Evolutionary conservation across 1,140 invertebrate species (phyloP).

Genomic region (Philotrypesis tridentata): DNA sequence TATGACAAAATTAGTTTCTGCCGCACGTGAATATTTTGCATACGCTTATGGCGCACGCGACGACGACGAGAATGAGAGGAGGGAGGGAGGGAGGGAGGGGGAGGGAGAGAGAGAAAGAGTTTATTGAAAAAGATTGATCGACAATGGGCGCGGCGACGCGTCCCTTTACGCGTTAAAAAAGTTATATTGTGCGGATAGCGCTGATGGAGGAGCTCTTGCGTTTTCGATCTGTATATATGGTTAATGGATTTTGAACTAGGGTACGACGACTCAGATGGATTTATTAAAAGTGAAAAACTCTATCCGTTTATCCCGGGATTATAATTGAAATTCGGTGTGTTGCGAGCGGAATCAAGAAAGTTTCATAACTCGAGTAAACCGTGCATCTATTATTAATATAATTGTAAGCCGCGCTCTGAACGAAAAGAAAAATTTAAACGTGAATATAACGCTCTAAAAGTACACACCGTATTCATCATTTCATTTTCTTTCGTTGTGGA

Average conservation of each 20-base stretch:
- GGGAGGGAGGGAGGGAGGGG: too few relatives aligned
- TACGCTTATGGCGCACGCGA: background rate
- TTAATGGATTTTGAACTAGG: background rate
- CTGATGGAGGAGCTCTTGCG: background rate
- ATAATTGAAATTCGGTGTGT: background rate
- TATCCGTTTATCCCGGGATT: background rate
- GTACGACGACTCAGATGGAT: too few relatives aligned
- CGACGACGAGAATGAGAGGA: background rate
- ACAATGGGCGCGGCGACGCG: background rate
- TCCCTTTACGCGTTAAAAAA: background rate
- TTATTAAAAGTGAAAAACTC: background rate
- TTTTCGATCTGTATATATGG: background rate
- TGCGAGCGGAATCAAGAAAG: background rate
- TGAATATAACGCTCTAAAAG: too few relatives aligned
- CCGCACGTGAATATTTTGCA: slow-evolving; percentile 22
- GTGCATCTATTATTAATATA: too few relatives aligned
- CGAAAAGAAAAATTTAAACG: too few relatives aligned
- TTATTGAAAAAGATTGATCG: slow-evolving; percentile 20
- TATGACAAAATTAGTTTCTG: slow-evolving; percentile 23
- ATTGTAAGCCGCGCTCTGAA: too few relatives aligned
- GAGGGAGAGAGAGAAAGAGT: background rate
- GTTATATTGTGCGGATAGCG: background rate
- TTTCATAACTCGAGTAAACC: too few relatives aligned
- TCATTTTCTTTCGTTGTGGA: too few relatives aligned
- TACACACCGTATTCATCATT: too few relatives aligned